Percentiles rank a stretch among this genome's conserved stretches.
phyloP scores from a whole-genome alignment of 35 echinoderm and acorn worm species.

The Heliocidaris tuberculata region DNA sequence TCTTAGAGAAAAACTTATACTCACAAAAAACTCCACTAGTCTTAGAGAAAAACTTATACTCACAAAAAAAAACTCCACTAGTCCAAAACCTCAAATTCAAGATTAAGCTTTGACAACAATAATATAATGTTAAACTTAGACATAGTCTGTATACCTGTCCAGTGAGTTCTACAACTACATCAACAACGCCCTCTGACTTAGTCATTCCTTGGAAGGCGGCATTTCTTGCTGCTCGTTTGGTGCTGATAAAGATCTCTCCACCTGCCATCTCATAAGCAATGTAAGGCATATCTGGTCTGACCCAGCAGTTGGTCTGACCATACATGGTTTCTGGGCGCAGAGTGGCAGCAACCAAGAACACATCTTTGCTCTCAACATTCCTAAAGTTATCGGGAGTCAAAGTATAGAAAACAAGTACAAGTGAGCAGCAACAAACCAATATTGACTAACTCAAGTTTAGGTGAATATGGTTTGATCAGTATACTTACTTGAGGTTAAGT shows the following conservation, averaged over 20 bases:
- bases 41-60: too few species aligned
- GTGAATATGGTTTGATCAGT: too few species aligned
- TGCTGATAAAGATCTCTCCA: constrained; percentile 88
- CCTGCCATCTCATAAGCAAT: constrained; percentile 77
- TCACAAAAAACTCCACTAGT: too few species aligned
- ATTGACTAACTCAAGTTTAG: too few species aligned
- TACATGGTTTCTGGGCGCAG: constrained; percentile 98
- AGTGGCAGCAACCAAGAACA: constrained; percentile 90
- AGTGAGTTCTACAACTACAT: constrained; percentile 62
- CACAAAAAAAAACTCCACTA: too few species aligned
- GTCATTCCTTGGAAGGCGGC: constrained; percentile 90
- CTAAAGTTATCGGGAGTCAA: constrained; percentile 4
- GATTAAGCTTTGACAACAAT: too few species aligned
- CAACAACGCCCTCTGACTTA: constrained; percentile 71
- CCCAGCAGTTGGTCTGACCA: constrained; percentile 98
- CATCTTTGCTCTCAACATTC: constrained; percentile 60
- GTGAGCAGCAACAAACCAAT: not conserved
- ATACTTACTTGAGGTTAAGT: too few species aligned
- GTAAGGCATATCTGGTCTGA: constrained; percentile 81
- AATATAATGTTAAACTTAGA: not conserved
- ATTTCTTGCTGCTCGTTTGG: constrained; percentile 78
- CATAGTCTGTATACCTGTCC: constrained; percentile 70
- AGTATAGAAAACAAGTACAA: not conserved
- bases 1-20: too few species aligned
- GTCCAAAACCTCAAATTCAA: too few species aligned